Evolutionary conservation across 37 sponge, comb jelly and placozoan species (phyloP).

Genomic region (Bolinopsis microptera): DNA sequence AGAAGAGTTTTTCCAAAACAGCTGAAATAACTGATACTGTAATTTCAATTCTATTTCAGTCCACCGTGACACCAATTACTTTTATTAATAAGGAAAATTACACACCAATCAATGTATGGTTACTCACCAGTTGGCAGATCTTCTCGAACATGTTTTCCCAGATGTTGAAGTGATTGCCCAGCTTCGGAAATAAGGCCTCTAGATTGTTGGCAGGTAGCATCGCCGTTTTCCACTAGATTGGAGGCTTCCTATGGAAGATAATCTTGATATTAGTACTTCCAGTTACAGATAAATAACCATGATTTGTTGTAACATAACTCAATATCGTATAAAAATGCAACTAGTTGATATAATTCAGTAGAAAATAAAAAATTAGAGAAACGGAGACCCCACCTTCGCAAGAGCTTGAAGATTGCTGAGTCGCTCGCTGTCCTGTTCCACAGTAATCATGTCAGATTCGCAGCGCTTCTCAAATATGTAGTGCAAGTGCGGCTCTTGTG

Average conservation of each 20-base stretch:
- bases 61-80: no score
- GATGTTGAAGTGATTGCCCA: background rate
- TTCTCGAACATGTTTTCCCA: slow-evolving; percentile 13
- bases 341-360: no score
- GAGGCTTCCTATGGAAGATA: background rate
- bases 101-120: no score
- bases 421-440: background rate
- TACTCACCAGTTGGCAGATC: slow-evolving; percentile 6
- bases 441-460: background rate
- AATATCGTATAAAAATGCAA: no score
- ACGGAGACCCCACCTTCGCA: background rate
- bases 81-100: no score
- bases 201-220: background rate
- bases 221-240: background rate
- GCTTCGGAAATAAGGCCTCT: background rate
- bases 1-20: no score
- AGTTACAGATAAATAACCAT: no score
- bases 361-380: no score
- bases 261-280: no score
- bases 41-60: no score
- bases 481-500: background rate
- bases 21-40: no score
- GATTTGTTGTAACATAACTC: no score
- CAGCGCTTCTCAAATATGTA: background rate
- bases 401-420: background rate